These are phyloP conservation scores for Oncorhynchus clarkii DNA, from an alignment of 2,113 vertebrate species.

Conservation along the genomic window DNA sequence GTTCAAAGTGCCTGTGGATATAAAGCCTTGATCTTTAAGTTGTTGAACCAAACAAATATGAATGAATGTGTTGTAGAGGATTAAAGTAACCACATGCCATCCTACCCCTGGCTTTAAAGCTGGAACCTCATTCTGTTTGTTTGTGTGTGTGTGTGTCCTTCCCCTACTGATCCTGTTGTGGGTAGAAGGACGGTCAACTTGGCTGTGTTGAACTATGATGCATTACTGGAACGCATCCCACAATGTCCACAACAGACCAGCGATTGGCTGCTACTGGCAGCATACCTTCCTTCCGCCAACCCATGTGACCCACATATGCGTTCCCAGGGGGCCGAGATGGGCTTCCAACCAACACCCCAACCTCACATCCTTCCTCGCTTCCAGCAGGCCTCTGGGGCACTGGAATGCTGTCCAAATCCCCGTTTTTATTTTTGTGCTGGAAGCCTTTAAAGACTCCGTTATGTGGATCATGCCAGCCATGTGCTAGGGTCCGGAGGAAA, in stretches of 20 bases:
- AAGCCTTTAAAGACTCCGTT: neutral
- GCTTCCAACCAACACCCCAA: neutral
- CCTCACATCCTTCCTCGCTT: neutral
- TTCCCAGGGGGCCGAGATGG: neutral
- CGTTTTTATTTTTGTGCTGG: neutral
- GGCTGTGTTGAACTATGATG: constrained; percentile 21
- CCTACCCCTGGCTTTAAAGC: constrained; percentile 8
- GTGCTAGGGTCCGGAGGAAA: neutral
- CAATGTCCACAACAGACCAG: neutral
- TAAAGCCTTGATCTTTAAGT: constrained; percentile 55
- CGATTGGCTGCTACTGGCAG: neutral
- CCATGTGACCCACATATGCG: neutral
- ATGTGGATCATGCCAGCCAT: neutral
- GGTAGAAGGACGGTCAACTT: neutral
- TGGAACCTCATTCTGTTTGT: constrained; percentile 12
- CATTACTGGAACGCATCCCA: neutral
- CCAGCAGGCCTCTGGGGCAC: neutral
- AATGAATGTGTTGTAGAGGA: neutral
- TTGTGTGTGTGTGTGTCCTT: neutral
- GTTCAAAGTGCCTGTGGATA: constrained; percentile 32
- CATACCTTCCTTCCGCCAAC: neutral
- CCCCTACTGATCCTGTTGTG: neutral
- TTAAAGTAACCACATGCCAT: neutral
- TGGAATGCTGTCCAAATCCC: neutral
- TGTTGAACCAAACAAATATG: constrained; percentile 39